Conservation (phyloP, 2,113 vertebrate genomes). For the Empidonax alnorum region DNA sequence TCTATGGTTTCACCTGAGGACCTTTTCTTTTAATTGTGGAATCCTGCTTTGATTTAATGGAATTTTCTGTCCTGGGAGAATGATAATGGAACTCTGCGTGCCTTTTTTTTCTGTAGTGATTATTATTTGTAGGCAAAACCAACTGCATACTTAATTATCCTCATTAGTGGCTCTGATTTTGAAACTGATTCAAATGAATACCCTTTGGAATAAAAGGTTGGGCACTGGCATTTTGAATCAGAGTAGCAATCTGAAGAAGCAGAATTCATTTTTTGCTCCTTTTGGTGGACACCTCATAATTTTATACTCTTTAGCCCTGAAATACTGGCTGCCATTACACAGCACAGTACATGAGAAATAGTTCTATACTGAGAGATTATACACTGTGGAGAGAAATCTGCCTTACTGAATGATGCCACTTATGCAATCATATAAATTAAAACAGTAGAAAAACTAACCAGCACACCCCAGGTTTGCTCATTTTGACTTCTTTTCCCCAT, state of each 20-base stretch:
- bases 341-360: neutral
- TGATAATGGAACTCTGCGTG: neutral
- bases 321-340: neutral
- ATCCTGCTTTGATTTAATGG: constrained; percentile 55
- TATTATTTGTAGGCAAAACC: constrained; percentile 45
- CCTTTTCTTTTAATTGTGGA: constrained; percentile 33
- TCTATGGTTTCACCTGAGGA: constrained; percentile 12
- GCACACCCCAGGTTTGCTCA: neutral
- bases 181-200: constrained; percentile 11
- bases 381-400: neutral
- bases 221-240: neutral
- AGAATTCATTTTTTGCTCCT: neutral
- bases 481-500: neutral
- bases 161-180: constrained; percentile 64
- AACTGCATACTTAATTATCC: constrained; percentile 65
- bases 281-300: neutral
- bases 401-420: neutral
- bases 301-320: constrained; percentile 1
- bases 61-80: constrained; percentile 26
- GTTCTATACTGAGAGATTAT: neutral
- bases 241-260: neutral
- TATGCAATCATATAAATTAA: neutral
- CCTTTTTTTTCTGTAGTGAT: neutral
- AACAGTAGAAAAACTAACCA: neutral
- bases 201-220: constrained; percentile 42